Evolutionary conservation across 2,113 vertebrate species (phyloP).

Genomic region (Nycticorax nycticorax): DNA sequence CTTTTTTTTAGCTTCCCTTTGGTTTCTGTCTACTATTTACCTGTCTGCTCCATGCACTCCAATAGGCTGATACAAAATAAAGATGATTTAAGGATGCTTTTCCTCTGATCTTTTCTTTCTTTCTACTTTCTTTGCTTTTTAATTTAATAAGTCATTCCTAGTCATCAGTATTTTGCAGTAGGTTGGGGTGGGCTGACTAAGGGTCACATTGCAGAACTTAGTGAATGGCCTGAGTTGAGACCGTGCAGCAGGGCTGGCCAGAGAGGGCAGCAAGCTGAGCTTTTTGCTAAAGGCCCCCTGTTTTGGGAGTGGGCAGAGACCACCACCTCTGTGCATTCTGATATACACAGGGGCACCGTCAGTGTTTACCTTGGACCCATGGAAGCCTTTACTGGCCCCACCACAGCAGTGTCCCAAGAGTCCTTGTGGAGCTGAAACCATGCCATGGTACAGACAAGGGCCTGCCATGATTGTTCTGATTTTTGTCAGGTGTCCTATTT

Average conservation of each 20-base stretch:
- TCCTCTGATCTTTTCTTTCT: background rate
- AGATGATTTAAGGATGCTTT: background rate
- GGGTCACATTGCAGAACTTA: background rate
- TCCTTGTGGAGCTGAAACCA: background rate
- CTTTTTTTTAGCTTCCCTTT: background rate
- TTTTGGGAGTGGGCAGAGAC: background rate
- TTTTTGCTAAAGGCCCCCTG: background rate
- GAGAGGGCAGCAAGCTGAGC: background rate
- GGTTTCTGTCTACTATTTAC: background rate
- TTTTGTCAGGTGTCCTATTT: background rate
- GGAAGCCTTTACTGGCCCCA: background rate
- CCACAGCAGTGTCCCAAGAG: background rate
- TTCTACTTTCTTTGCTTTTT: background rate
- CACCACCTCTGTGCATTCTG: background rate
- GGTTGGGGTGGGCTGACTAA: background rate
- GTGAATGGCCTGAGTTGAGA: background rate
- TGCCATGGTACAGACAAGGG: background rate
- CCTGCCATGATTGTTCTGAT: background rate
- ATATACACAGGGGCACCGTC: rapidly evolving
- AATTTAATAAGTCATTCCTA: background rate
- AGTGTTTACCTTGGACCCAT: background rate
- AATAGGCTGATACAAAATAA: background rate
- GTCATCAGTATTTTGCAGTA: background rate
- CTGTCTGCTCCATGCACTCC: background rate
- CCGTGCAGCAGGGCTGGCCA: background rate